Conservation (phyloP, 2,113 vertebrate species). For the Panthera uncia region DNA sequence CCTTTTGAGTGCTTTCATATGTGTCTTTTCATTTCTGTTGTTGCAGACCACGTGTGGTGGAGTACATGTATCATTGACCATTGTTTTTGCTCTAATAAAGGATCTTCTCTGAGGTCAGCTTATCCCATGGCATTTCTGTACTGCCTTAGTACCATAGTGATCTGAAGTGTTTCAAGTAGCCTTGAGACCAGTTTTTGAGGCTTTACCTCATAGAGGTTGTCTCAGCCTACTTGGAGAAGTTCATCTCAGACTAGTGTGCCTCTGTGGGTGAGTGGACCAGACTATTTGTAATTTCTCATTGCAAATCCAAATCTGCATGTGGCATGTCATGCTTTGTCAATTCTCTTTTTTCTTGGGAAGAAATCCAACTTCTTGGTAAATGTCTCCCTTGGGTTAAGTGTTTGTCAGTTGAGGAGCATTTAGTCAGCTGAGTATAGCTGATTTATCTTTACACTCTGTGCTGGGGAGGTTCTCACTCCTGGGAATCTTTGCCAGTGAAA, state of each 20-base stretch:
- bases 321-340: conserved; percentile 3
- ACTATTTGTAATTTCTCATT: neutral
- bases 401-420: neutral
- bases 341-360: neutral
- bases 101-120: neutral
- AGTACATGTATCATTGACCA: neutral
- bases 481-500: conserved; percentile 22
- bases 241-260: neutral
- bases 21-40: neutral
- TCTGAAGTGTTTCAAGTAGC: neutral
- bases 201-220: neutral
- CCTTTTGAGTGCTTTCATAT: neutral
- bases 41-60: neutral
- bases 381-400: neutral
- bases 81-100: conserved; percentile 2
- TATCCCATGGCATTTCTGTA: neutral
- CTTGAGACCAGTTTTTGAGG: neutral
- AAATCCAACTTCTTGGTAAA: neutral
- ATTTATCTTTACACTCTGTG: neutral
- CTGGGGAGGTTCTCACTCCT: neutral
- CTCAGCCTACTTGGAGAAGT: neutral
- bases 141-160: neutral
- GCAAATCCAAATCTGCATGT: conserved; percentile 8
- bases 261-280: neutral
- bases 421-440: neutral